phyloP scores from a whole-genome alignment of 1,140 invertebrate genomes.

The Drepana arcuata region DNA sequence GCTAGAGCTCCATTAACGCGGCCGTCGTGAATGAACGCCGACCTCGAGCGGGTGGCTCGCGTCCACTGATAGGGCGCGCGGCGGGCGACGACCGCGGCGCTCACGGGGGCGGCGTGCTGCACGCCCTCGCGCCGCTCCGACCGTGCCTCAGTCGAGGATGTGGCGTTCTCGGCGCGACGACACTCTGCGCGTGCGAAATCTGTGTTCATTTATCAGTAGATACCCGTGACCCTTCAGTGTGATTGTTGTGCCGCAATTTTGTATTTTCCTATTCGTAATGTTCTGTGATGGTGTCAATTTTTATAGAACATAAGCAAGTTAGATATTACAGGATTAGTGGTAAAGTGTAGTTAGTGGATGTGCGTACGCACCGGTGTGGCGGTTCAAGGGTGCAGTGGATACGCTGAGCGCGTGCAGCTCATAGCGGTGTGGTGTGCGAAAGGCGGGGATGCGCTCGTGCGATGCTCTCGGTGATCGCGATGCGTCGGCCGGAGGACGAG shows the following conservation, averaged over 20 bases:
- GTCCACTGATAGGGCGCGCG: conserved; percentile 60
- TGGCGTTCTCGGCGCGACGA: conserved; percentile 57
- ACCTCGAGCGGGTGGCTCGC: conserved; percentile 56
- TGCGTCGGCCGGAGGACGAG: conserved; percentile 68
- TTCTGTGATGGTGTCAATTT: conserved; percentile 64
- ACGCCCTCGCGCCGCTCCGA: conserved; percentile 31
- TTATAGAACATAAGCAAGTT: conserved; percentile 35
- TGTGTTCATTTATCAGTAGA: conserved; percentile 67
- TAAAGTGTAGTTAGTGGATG: conserved; percentile 21
- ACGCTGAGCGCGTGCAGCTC: conserved; percentile 10
- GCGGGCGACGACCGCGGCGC: conserved; percentile 40
- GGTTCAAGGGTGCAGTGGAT: background rate
- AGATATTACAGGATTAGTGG: no score
- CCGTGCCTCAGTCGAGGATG: conserved; percentile 53
- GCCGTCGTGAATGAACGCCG: conserved; percentile 67
- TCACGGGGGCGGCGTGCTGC: conserved; percentile 50
- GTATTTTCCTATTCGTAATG: conserved; percentile 43
- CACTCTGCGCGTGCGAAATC: conserved; percentile 50
- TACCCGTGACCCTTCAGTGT: conserved; percentile 31
- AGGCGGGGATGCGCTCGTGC: conserved; percentile 62
- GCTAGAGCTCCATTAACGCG: conserved; percentile 59
- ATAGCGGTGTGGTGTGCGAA: conserved; percentile 35
- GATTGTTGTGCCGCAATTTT: conserved; percentile 32
- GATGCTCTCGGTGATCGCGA: conserved; percentile 67
- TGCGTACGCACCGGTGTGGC: conserved; percentile 16